Base-by-base conservation (phyloP, 2,113 vertebrate genomes). In the Todiramphus saurophagus region DNA sequence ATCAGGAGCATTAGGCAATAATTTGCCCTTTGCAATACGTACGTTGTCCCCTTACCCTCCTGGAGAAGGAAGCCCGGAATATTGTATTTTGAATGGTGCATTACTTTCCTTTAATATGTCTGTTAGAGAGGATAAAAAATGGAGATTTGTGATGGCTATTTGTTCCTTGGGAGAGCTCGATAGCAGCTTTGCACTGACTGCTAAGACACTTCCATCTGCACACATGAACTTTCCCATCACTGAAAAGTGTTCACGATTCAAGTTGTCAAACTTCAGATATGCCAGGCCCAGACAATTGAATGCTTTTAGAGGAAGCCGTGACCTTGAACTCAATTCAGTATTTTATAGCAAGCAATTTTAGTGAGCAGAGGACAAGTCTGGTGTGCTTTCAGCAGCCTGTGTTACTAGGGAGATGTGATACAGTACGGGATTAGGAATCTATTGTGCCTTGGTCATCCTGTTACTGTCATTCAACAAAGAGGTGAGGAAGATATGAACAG, bases 321-420 rank as follows among this genome's bases (percentile, higher is more conserved):
- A 83, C 74, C 79, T 92, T 94, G 87, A 87, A 83, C 46, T 92
- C 64, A 64, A 91, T 75, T 94, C 62, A 62, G 16, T 64, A 92
- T 93, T 89, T 91, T 66, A 87, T n/a, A 79, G 43, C 27, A 56
- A 79, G 83, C 76, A 74, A 79, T 94, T 94, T 46, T 27, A 87
- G n/a, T 33, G 83, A 78, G 39, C 33, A 64, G 46, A 84, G 33
- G 43, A 83, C 27, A 92, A 74, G 75, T 78, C 0, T 56, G 66
- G 68, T 73, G 44, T 60, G 53, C 62, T 84, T 89, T 94, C 88
- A 67, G 76, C 59, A 63, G 46, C 23, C 28, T 56, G 19, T 48
- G 81, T 96, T 94, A 69, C 83, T 43, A 95, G 70, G 91, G 89
- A 91, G 69, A 89, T 1, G 1, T 55, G 28, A 67, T 81, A 35